A percentile compares a stretch with the other conserved stretches of the same genome.
Evolutionary conservation across 1,140 invertebrate species (phyloP).

Genomic region (Helicoverpa armigera): DNA sequence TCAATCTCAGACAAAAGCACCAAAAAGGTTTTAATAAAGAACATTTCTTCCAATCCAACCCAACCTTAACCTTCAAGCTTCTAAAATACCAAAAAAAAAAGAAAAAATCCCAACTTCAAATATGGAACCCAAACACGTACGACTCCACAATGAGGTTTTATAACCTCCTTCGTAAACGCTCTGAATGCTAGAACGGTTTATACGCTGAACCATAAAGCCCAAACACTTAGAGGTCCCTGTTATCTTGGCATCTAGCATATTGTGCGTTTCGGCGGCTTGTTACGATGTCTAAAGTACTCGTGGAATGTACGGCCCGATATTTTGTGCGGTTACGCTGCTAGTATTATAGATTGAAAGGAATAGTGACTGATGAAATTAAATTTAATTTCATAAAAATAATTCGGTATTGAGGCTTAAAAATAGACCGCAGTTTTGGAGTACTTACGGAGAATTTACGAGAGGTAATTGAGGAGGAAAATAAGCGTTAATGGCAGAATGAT

Average conservation of each 20-base stretch:
- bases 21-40: neutral
- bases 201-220: constrained; percentile 73
- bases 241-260: constrained; percentile 83
- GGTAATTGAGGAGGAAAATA: no score
- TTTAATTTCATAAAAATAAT: no score
- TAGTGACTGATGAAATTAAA: no score
- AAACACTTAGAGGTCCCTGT: constrained; percentile 72
- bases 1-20: neutral
- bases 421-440: no score
- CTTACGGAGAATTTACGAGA: no score
- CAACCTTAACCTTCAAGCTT: constrained; percentile 16
- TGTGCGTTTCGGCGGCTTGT: constrained; percentile 81
- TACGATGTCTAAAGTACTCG: constrained; percentile 64
- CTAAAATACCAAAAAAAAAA: constrained; percentile 25
- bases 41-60: neutral
- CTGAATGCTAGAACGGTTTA: constrained; percentile 63
- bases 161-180: constrained; percentile 39
- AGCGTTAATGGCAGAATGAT: no score
- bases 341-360: no score
- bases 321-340: constrained; percentile 19
- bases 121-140: constrained; percentile 50
- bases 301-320: constrained; percentile 60
- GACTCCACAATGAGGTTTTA: constrained; percentile 53
- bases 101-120: constrained; percentile 45
- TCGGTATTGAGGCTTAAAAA: no score